A percentile compares a stretch with the other conserved stretches of the same genome.
Conservation (phyloP, 92 coral and sea anemone species). For the Epizoanthus ramosus region DNA sequence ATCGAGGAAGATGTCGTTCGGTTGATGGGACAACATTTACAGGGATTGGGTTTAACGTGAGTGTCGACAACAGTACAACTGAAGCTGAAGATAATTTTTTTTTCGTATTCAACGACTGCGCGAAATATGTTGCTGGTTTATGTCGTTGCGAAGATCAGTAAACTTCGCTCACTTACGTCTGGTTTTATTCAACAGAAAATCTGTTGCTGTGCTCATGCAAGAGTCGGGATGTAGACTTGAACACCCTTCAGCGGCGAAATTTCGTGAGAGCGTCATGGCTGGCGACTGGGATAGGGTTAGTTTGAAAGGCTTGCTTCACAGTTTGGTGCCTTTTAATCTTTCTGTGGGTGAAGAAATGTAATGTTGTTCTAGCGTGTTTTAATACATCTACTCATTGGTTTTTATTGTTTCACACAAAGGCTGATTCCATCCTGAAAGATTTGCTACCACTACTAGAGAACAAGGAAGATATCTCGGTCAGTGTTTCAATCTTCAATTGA, state of each 20-base stretch:
- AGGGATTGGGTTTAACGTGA: slow-evolving; percentile 95
- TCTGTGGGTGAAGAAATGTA: background rate
- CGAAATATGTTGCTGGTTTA: slow-evolving; percentile 61
- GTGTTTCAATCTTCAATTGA: slow-evolving; percentile 34
- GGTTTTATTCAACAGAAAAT: slow-evolving; percentile 77
- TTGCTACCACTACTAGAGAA: slow-evolving; percentile 84
- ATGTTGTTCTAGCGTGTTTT: background rate
- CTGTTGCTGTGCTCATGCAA: slow-evolving; percentile 92
- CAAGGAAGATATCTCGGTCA: slow-evolving; percentile 93
- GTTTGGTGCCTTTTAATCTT: slow-evolving; percentile 40
- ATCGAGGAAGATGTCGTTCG: slow-evolving; percentile 95
- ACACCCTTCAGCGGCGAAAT: slow-evolving; percentile 98
- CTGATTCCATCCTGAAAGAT: slow-evolving; percentile 95
- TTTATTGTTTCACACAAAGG: slow-evolving; percentile 69
- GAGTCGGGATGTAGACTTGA: slow-evolving; percentile 99
- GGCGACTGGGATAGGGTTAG: slow-evolving; percentile 99
- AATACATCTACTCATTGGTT: slow-evolving; percentile 45
- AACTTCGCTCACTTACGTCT: slow-evolving; percentile 39
- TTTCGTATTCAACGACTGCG: slow-evolving; percentile 6
- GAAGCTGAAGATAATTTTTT: no score
- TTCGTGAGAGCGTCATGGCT: slow-evolving; percentile 95
- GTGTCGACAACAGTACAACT: slow-evolving; percentile 34
- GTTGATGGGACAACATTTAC: slow-evolving; percentile 90
- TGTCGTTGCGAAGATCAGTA: slow-evolving; percentile 52
- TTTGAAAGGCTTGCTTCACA: slow-evolving; percentile 50